phyloP scores from a whole-genome alignment of 2,113 vertebrate genomes.

The Pteropus alecto region DNA sequence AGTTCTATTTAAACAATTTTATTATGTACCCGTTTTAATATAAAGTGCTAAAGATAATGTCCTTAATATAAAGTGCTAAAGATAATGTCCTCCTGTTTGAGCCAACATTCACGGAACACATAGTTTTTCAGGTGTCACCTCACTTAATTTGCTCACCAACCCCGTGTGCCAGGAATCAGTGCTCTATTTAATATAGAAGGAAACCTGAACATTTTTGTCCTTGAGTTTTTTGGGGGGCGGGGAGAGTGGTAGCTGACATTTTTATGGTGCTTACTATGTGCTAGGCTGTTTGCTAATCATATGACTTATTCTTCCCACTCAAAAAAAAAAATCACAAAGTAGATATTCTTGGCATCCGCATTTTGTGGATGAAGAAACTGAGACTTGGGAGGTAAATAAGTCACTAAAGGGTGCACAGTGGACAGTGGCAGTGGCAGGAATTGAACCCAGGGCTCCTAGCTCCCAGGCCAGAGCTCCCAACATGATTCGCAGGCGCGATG shows the following conservation, averaged over 20 bases:
- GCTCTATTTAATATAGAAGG: neutral
- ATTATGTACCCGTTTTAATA: neutral
- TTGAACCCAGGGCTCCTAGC: neutral
- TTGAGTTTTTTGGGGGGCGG: neutral
- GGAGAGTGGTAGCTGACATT: neutral
- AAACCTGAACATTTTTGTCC: neutral
- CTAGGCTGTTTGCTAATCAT: neutral
- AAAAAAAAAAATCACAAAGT: rapidly evolving
- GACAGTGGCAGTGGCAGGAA: neutral
- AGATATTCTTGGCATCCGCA: too few relatives aligned
- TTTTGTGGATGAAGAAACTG: neutral
- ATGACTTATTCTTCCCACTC: neutral
- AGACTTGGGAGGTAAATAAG: neutral
- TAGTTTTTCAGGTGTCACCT: neutral
- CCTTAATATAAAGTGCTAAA: neutral
- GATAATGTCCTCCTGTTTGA: neutral
- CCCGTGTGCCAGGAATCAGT: neutral
- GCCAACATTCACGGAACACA: neutral
- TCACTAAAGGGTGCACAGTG: neutral
- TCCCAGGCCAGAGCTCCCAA: neutral
- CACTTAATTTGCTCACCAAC: neutral
- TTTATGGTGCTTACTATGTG: neutral
- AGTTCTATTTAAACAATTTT: neutral
- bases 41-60: neutral
- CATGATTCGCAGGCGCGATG: rapidly evolving